These are phyloP conservation scores for Prosapia bicincta DNA, from an alignment of 2,888 invertebrate genomes.

Conservation along the genomic window DNA sequence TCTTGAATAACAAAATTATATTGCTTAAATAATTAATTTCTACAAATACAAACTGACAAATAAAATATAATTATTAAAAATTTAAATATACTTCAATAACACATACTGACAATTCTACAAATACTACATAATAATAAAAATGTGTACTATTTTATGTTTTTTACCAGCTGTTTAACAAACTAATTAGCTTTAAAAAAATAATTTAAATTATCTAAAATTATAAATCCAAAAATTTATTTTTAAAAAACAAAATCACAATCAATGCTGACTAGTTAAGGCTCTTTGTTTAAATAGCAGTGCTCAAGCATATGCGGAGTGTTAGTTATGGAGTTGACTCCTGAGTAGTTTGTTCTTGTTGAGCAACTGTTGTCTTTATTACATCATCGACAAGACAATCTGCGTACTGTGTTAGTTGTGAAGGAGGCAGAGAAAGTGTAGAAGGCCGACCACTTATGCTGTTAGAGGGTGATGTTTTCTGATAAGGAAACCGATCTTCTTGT, in stretches of 20 bases:
- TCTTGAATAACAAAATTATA: too few relatives aligned
- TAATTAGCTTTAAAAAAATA: too few relatives aligned
- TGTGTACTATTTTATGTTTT: too few relatives aligned
- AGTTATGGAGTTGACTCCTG: not conserved
- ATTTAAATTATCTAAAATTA: not conserved
- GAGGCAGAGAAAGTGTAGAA: constrained; percentile 29
- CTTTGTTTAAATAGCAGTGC: not conserved
- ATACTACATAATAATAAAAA: too few relatives aligned
- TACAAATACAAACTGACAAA: too few relatives aligned
- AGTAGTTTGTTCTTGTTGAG: constrained; percentile 9
- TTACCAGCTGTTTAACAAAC: too few relatives aligned
- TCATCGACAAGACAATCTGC: constrained; percentile 33
- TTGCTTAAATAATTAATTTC: too few relatives aligned
- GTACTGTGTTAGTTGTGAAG: constrained; percentile 28
- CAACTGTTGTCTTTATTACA: constrained; percentile 34
- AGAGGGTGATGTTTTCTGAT: not conserved
- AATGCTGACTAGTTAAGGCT: not conserved
- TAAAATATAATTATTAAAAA: too few relatives aligned
- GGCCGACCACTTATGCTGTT: constrained; percentile 16
- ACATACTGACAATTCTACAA: too few relatives aligned
- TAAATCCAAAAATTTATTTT: not conserved
- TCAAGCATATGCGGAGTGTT: not conserved
- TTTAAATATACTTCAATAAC: too few relatives aligned
- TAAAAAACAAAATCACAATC: not conserved
- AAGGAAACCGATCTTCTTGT: constrained; percentile 41